These are phyloP conservation scores for Cyanistes caeruleus DNA, from an alignment of 2,113 vertebrate species.

Conservation along the genomic window DNA sequence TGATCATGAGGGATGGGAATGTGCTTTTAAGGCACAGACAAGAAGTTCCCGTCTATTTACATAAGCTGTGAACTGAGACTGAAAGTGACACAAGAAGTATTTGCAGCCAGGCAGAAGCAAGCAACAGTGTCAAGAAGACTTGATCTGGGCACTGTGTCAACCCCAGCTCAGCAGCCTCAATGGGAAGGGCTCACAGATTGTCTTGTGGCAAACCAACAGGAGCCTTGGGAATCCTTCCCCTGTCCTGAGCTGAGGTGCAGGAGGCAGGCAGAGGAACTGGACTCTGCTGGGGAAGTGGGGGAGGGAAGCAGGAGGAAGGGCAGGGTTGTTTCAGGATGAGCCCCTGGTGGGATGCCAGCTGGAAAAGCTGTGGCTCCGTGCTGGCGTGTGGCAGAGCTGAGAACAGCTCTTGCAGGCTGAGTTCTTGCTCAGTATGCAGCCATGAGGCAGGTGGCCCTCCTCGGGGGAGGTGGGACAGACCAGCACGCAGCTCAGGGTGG, in stretches of 20 bases:
- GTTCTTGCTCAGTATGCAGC: not conserved
- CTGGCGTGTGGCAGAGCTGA: not conserved
- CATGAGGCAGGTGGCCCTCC: not conserved
- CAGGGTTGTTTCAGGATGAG: not conserved
- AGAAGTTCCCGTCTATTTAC: not conserved
- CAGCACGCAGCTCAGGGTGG: not conserved
- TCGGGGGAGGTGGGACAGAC: not conserved
- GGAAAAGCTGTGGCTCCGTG: not conserved
- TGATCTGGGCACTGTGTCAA: not conserved
- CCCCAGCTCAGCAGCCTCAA: not conserved
- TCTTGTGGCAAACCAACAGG: not conserved
- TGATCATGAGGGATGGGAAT: not conserved
- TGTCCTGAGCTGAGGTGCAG: rapidly evolving
- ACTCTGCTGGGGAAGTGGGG: not conserved
- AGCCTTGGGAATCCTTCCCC: not conserved
- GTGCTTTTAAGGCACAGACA: not conserved
- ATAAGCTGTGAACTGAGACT: not conserved
- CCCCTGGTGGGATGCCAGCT: not conserved
- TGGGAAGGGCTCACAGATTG: not conserved
- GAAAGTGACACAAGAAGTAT: not conserved
- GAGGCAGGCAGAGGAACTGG: not conserved
- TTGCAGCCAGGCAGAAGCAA: not conserved
- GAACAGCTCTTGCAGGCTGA: not conserved
- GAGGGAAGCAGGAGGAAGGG: not conserved
- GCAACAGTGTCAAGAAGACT: not conserved